These are phyloP conservation scores for Cyanocitta stelleri DNA, from an alignment of 2,113 vertebrate genomes.

Conservation along the genomic window DNA sequence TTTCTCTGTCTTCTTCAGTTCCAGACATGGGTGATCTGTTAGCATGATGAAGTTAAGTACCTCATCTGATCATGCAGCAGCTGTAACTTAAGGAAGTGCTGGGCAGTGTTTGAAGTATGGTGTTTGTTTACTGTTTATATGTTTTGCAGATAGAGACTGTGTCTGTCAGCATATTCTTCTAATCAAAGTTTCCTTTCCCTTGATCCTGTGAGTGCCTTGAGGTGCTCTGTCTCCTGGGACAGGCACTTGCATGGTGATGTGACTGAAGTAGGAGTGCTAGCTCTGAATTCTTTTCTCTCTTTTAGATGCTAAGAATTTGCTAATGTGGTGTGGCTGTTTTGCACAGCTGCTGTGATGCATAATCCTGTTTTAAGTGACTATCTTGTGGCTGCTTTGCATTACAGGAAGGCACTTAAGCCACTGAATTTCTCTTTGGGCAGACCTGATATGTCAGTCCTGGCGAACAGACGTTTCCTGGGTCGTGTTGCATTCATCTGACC, in stretches of 20 bases:
- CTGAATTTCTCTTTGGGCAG: neutral
- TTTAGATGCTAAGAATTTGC: neutral
- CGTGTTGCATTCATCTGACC: neutral
- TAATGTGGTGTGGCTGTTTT: neutral
- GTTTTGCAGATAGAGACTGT: neutral
- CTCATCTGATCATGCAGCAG: fast-evolving
- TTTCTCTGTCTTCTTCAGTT: neutral
- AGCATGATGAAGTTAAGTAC: neutral
- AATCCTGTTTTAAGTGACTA: neutral
- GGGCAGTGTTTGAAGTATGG: neutral
- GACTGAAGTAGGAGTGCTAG: neutral
- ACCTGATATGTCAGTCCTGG: neutral
- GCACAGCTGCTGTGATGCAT: neutral
- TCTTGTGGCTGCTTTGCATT: neutral
- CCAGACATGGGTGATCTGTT: fast-evolving
- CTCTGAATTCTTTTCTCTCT: neutral
- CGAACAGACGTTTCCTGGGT: neutral
- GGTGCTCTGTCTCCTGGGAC: neutral
- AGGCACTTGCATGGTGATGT: neutral
- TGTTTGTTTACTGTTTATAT: neutral
- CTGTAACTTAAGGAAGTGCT: neutral
- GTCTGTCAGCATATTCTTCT: neutral
- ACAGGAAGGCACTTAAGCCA: neutral
- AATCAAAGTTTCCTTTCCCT: neutral
- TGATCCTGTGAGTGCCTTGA: neutral